Evolutionary conservation across 2,888 invertebrate species (phyloP).

Genomic region (Ophonus ardosiacus): DNA sequence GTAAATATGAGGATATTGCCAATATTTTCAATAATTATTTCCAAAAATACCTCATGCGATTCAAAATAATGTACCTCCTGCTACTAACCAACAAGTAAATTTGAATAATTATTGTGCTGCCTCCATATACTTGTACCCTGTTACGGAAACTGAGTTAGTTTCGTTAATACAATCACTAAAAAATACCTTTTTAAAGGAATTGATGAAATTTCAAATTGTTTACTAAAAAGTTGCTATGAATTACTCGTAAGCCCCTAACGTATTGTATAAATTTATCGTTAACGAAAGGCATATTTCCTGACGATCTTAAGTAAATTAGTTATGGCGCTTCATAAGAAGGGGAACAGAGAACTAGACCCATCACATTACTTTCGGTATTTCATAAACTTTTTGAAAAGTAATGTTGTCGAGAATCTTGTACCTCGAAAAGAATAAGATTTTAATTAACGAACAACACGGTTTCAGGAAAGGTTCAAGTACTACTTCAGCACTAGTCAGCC

Average conservation of each 20-base stretch:
- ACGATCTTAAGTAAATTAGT: background rate
- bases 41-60: no score
- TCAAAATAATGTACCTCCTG: no score
- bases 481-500: slow-evolving; percentile 35
- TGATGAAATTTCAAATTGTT: no score
- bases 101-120: no score
- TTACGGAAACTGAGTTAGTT: no score
- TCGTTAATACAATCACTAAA: no score
- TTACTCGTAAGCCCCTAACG: background rate
- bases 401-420: slow-evolving; percentile 1
- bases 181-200: no score
- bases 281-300: background rate
- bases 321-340: background rate
- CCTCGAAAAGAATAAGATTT: slow-evolving; percentile 36
- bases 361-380: background rate
- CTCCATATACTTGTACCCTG: no score
- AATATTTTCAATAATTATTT: no score
- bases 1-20: no score
- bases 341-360: background rate
- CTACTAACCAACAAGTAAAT: no score
- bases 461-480: slow-evolving; percentile 6
- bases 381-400: slow-evolving; percentile 10
- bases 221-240: background rate
- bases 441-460: no score
- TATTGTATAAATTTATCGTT: background rate